Evolutionary conservation across 2,888 invertebrate species (phyloP).

Genomic region (Digitonthophagus gazella): DNA sequence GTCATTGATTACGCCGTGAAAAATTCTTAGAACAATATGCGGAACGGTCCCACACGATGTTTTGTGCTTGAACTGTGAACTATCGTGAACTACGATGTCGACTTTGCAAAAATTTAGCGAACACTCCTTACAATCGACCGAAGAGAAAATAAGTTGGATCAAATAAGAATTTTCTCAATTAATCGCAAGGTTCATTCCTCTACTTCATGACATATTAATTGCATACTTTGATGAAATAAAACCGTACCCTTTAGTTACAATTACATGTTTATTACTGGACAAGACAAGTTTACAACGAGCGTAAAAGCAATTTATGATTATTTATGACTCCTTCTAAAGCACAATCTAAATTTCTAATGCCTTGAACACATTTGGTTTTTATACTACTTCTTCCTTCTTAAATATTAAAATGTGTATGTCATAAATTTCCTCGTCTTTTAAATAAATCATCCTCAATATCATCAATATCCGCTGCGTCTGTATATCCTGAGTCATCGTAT

Average conservation of each 20-base stretch:
- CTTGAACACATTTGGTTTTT: constrained; percentile 21
- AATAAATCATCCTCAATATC: constrained; percentile 68
- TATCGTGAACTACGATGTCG: background rate
- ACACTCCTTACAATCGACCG: background rate
- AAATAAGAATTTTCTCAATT: too few species aligned
- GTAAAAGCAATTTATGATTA: too few species aligned
- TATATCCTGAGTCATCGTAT: constrained; percentile 72
- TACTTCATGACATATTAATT: too few species aligned
- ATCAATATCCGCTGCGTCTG: constrained; percentile 66
- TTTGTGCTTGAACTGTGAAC: background rate
- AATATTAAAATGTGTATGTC: constrained; percentile 49
- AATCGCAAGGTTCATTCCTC: too few species aligned
- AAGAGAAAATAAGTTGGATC: too few species aligned
- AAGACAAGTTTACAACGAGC: too few species aligned
- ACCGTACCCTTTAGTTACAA: too few species aligned
- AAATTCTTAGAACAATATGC: background rate
- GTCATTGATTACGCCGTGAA: background rate
- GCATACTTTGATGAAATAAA: too few species aligned
- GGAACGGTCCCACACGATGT: background rate
- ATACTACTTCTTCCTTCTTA: constrained; percentile 20
- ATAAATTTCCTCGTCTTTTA: constrained; percentile 57
- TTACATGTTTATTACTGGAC: too few species aligned
- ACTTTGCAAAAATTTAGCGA: background rate
- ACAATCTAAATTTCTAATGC: too few species aligned
- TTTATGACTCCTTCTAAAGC: too few species aligned